Percentiles rank a stretch among this genome's conserved stretches.
phyloP scores from a whole-genome alignment of 2,113 vertebrate species.

The Coptodon rendalli region DNA sequence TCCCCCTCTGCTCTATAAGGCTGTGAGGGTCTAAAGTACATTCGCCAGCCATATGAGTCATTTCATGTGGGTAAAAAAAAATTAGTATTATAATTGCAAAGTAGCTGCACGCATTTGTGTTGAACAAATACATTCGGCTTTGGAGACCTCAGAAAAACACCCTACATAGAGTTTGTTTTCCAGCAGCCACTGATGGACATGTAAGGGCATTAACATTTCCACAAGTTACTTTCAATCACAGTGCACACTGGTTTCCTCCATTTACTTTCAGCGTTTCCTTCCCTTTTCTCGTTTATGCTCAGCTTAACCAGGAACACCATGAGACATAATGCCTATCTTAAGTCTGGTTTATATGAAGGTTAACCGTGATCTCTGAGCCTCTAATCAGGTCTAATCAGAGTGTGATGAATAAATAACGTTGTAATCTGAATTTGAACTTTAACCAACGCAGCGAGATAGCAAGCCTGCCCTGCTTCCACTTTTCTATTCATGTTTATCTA shows the following conservation, averaged over 20 bases:
- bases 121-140: background rate
- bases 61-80: background rate
- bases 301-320: background rate
- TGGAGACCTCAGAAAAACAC: background rate
- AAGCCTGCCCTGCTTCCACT: background rate
- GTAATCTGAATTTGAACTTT: background rate
- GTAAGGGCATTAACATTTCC: background rate
- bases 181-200: background rate
- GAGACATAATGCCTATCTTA: background rate
- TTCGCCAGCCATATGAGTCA: background rate
- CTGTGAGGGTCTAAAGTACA: background rate
- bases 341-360: background rate
- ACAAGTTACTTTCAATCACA: background rate
- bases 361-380: background rate
- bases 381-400: background rate
- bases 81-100: background rate
- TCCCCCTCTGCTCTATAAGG: background rate
- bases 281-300: background rate
- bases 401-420: background rate
- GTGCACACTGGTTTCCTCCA: background rate
- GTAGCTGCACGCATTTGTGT: background rate
- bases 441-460: background rate
- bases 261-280: conserved; percentile 16
- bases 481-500: background rate
- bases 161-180: background rate